Percentiles rank a stretch among this genome's conserved stretches.
These are phyloP conservation scores for Montipora capitata DNA, from an alignment of 92 coral and sea anemone genomes.

Conservation along the genomic window DNA sequence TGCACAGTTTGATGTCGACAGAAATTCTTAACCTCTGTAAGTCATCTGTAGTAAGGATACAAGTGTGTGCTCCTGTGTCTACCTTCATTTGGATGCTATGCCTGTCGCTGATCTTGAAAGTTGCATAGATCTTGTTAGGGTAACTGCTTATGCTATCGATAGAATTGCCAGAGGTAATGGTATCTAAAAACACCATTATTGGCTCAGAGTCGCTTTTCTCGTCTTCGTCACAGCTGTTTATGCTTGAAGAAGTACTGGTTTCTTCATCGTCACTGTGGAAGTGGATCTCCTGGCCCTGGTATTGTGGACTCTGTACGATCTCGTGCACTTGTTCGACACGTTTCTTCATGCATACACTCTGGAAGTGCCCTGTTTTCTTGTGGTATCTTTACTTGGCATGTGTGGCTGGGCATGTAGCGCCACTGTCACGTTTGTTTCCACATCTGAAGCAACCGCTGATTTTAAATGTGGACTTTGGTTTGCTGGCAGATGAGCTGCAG, in stretches of 20 bases:
- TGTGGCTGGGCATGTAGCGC: slow-evolving; percentile 59
- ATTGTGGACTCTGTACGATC: slow-evolving; percentile 48
- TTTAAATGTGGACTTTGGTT: slow-evolving; percentile 44
- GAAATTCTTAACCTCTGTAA: slow-evolving; percentile 47
- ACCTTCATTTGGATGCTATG: slow-evolving; percentile 49
- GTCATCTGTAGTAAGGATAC: slow-evolving; percentile 63
- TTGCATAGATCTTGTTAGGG: slow-evolving; percentile 52
- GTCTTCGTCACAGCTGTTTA: slow-evolving; percentile 45
- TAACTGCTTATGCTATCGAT: slow-evolving; percentile 50
- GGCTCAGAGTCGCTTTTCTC: slow-evolving; percentile 23
- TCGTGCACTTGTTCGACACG: slow-evolving; percentile 45
- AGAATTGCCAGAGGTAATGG: slow-evolving; percentile 45
- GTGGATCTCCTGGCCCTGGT: slow-evolving; percentile 56
- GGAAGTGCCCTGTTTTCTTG: slow-evolving; percentile 44
- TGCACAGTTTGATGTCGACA: slow-evolving; percentile 54
- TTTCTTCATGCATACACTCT: slow-evolving; percentile 53
- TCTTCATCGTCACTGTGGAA: slow-evolving; percentile 29
- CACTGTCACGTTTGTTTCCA: slow-evolving; percentile 53
- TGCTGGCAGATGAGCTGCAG: slow-evolving; percentile 18
- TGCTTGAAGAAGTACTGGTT: slow-evolving; percentile 18
- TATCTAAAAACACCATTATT: slow-evolving; percentile 44
- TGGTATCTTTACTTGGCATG: slow-evolving; percentile 52
- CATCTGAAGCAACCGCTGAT: slow-evolving; percentile 61
- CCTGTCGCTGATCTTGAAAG: slow-evolving; percentile 48
- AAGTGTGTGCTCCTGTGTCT: slow-evolving; percentile 72